Percentiles rank a stretch among this genome's conserved stretches.
Evolutionary conservation across 2,113 vertebrate genomes (phyloP).

Genomic region (Apodemus speciosus): DNA sequence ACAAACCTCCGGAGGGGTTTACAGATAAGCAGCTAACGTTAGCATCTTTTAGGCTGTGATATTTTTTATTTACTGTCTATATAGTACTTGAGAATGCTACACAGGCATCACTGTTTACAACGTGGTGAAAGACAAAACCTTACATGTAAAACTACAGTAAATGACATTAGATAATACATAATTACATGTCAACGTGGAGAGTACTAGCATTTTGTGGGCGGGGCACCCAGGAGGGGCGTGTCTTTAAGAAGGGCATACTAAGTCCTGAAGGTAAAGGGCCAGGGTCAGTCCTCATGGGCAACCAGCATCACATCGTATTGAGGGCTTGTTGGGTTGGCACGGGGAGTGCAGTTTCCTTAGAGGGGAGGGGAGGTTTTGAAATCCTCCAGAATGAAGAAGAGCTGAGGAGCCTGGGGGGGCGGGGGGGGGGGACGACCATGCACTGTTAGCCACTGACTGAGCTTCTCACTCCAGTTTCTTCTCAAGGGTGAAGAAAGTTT

Average conservation of each 20-base stretch:
- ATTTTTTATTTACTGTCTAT: slow-evolving; percentile 33
- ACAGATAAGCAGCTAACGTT: background rate
- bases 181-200: background rate
- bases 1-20: slow-evolving; percentile 16
- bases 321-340: background rate
- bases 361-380: background rate
- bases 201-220: background rate
- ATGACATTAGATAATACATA: background rate
- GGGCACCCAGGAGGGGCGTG: background rate
- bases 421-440: too few relatives aligned
- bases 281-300: too few relatives aligned
- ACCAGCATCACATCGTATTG: too few relatives aligned
- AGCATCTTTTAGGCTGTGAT: background rate
- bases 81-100: slow-evolving; percentile 21
- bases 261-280: background rate
- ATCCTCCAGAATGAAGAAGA: background rate
- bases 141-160: background rate
- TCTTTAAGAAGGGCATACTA: background rate
- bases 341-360: background rate
- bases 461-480: background rate
- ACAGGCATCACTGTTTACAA: background rate
- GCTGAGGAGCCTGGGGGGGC: background rate
- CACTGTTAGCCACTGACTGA: background rate
- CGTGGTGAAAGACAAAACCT: slow-evolving; percentile 22
- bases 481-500: background rate